These are phyloP conservation scores for Ochotona princeps DNA, from an alignment of 2,113 vertebrate species.

Conservation along the genomic window DNA sequence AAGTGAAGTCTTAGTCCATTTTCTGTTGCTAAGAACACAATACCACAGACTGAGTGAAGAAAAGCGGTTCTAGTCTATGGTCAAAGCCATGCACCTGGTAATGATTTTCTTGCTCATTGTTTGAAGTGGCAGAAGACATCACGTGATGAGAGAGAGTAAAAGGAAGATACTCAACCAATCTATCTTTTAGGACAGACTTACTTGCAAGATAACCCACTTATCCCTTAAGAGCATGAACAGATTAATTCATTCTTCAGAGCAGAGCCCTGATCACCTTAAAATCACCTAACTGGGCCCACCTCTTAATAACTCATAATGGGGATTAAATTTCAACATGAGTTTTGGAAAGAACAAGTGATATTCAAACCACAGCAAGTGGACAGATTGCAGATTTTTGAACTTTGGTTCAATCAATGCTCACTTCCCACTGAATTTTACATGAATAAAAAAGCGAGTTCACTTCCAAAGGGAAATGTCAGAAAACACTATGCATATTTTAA, in stretches of 20 bases:
- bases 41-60: not conserved
- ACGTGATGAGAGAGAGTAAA: not conserved
- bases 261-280: not conserved
- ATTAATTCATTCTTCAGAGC: not conserved
- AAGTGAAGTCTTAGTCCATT: not conserved
- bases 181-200: not conserved
- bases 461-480: constrained; percentile 20
- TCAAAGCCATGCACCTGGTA: not conserved
- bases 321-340: not conserved
- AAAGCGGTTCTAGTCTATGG: not conserved
- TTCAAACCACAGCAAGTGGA: not conserved
- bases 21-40: not conserved
- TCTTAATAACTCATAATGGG: not conserved
- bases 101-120: not conserved
- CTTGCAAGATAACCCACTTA: not conserved
- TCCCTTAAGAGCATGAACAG: not conserved
- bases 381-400: not conserved
- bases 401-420: not conserved
- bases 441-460: constrained; percentile 1
- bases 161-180: not conserved
- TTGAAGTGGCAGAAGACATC: not conserved
- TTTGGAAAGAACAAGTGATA: not conserved
- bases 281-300: no score
- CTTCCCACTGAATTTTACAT: constrained; percentile 41
- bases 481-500: not conserved